Evolutionary conservation across 2,888 invertebrate species (phyloP).

Genomic region (Volucella bombylans): DNA sequence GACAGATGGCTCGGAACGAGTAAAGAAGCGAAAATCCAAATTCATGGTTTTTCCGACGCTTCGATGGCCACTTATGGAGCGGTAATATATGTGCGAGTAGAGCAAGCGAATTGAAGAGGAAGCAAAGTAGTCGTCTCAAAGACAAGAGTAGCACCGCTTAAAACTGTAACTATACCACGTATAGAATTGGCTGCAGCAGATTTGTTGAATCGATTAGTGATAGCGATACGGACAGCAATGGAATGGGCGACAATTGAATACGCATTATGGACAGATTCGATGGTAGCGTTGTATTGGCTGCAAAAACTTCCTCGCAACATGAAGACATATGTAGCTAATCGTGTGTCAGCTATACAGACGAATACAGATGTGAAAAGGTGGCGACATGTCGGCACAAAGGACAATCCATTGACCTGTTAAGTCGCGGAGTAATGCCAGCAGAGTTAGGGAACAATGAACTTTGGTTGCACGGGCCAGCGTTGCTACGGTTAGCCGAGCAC

Average conservation of each 20-base stretch:
- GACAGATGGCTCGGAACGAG: conserved; percentile 14
- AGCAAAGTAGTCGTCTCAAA: conserved; percentile 13
- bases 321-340: conserved; percentile 25
- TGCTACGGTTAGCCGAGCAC: background rate
- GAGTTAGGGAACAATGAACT: conserved; percentile 4
- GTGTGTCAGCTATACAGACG: conserved; percentile 33
- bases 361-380: conserved; percentile 8
- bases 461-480: conserved; percentile 13
- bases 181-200: conserved; percentile 27
- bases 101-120: conserved; percentile 2
- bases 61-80: conserved; percentile 8
- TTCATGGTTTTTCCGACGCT: conserved; percentile 12
- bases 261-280: conserved; percentile 8
- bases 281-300: conserved; percentile 17
- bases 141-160: conserved; percentile 1
- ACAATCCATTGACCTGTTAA: conserved; percentile 44
- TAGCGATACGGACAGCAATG: conserved; percentile 12
- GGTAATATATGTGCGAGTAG: conserved; percentile 15
- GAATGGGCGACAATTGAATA: conserved; percentile 6
- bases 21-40: background rate
- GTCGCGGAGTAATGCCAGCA: conserved; percentile 2
- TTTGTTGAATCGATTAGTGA: background rate
- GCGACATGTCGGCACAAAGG: conserved; percentile 17
- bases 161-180: background rate
- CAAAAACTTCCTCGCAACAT: conserved; percentile 10